A percentile compares a stretch with the other conserved stretches of the same genome.
Evolutionary conservation across 1,140 invertebrate species (phyloP).

Genomic region (Rhopalosiphum maidis): DNA sequence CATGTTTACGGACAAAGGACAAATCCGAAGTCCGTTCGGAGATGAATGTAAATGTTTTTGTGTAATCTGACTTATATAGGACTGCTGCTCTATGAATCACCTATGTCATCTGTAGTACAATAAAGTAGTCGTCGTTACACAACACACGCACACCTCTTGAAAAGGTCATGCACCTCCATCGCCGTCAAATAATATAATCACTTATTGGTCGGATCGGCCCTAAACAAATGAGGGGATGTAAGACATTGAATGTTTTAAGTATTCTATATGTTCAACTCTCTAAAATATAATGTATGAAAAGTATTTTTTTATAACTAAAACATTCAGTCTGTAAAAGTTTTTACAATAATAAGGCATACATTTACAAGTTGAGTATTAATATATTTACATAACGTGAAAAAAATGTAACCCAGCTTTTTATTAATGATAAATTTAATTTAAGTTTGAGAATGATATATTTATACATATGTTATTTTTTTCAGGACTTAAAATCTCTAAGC

Average conservation of each 20-base stretch:
- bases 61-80: background rate
- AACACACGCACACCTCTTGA: background rate
- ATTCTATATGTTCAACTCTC: background rate
- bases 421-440: no score
- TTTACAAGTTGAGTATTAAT: no score
- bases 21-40: background rate
- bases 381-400: no score
- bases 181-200: background rate
- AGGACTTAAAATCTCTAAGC: no score
- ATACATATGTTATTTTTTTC: background rate
- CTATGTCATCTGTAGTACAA: background rate
- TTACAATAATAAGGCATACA: no score
- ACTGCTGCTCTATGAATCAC: background rate
- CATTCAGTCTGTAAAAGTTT: no score
- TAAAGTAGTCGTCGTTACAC: background rate
- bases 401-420: no score
- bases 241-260: background rate
- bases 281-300: no score
- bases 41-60: background rate
- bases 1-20: background rate
- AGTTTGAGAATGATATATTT: no score
- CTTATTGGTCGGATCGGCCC: background rate
- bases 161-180: background rate
- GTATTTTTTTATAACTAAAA: no score
- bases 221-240: background rate